Evolutionary conservation across 2,113 vertebrate genomes (phyloP), one percentile per base, ranked within the genome.

Genomic region (Macheiramphus alcinus): DNA sequence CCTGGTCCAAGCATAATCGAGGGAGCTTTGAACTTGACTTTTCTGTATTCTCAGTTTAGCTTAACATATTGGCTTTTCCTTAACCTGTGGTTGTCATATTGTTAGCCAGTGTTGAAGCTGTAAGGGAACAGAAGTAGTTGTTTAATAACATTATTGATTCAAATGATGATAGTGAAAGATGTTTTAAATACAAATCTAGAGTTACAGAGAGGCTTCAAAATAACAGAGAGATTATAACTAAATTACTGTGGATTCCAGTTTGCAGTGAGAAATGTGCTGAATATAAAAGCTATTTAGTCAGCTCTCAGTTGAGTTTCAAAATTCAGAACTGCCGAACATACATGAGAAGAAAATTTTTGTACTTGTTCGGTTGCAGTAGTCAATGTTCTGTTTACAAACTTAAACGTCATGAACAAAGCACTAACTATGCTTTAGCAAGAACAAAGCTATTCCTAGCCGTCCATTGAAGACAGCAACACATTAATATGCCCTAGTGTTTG

Each of bases 101-200:
- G 98, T 96, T 97, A 98, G 73, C 98, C 98, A 98, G 93, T 98
- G 98, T 5, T 97, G 96, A 90, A 98, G 87, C 98, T 98, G 97
- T 55, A 82, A 94, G 85, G 52, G 52, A 72, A 91, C 38, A 96
- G 10, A 89, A 86, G 26, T 27, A 29, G 26, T 52, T 71, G 22
- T 86, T 70, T 90, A 79, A 63, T 75, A 81, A 71, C 42, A n/a
- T 34, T 9, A 23, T n/a, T 71, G 43, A 73, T 40, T 84, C n/a
- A 55, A 53, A 27, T 12, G 2, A 43, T 23, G 16, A 27, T 66
- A 43, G 9, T 13, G 32, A 82, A n/a, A 70, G 21, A 38, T 23
- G 5, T 32, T 73, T 61, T 59, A 43, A 56, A 71, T 27, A 29
- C 25, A 83, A 71, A 74, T 78, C 13, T 11, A 26, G n/a, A 66